Percentiles rank a stretch among this genome's conserved stretches.
Conservation (phyloP, 2,888 invertebrate genomes). For the Tetramorium bicarinatum region DNA sequence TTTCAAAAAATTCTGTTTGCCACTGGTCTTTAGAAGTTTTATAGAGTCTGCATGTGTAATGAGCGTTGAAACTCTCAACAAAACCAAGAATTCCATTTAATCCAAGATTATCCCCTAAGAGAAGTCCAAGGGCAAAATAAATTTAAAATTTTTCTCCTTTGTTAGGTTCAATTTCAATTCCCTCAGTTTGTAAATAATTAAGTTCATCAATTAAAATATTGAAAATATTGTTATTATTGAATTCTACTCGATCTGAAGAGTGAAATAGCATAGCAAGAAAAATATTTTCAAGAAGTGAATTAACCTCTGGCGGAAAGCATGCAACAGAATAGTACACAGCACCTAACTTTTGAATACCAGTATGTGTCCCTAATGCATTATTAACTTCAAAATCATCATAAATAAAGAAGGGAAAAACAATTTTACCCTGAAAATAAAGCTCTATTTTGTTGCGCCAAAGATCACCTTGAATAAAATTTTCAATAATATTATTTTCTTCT, state of each 20-base stretch:
- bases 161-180: constrained; percentile 40
- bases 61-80: constrained; percentile 64
- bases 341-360: constrained; percentile 56
- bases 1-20: background rate
- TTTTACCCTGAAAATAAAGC: constrained; percentile 42
- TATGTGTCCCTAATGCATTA: constrained; percentile 50
- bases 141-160: constrained; percentile 41
- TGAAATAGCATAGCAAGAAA: constrained; percentile 52
- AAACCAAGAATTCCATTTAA: constrained; percentile 67
- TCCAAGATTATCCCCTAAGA: constrained; percentile 70
- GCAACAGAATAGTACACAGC: constrained; percentile 54
- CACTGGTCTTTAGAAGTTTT: constrained; percentile 49
- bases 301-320: constrained; percentile 48
- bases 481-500: constrained; percentile 22
- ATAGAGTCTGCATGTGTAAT: constrained; percentile 59
- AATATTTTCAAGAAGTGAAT: constrained; percentile 55
- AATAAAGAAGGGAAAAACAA: constrained; percentile 54
- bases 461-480: constrained; percentile 54
- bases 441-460: constrained; percentile 52
- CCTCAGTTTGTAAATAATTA: constrained; percentile 53
- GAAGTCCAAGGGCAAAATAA: constrained; percentile 63
- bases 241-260: constrained; percentile 45
- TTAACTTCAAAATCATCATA: constrained; percentile 56
- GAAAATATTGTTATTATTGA: constrained; percentile 49
- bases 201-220: constrained; percentile 58